Base-by-base conservation (phyloP, 2,888 invertebrate species). In the Cremastobaeus sp. region DNA sequence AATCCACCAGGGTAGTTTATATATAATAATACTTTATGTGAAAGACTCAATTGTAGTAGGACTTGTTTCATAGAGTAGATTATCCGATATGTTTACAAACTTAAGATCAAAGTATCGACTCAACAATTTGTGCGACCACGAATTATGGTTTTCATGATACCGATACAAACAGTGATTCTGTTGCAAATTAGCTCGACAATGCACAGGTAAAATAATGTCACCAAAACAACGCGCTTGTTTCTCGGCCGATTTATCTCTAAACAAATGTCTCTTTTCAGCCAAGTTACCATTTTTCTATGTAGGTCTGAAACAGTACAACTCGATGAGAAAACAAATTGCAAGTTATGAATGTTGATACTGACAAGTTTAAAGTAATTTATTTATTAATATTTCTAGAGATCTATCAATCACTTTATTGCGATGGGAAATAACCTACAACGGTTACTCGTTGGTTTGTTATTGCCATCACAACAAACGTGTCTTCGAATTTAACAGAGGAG, bases 1-100 rank as follows among this genome's bases (percentile, higher is more conserved):
- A 34, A 65, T 72, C 48, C 76, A 69, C 54, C 78, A 78, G 76
- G 77, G 78, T 78, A 77, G 76, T 68, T 34, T 15, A 32, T 65
- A 60, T 73, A 75, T 50, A n/a, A n/a, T n/a, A n/a, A n/a, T 72
- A 43, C 76, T 74, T 68, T 76, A 74, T 75, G 60, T 74, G 43
- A 55, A 48, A 60, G 21, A 50, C 69, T 57, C 37, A 41, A 66
- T 69, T 71, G 64, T 68, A 50, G 64, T 71, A 64, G 57, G 8
- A 28, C 6, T 47, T 39, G 47, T 69, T 54, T 55, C 54, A 1
- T 48, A 52, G 39, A 15, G 14, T 52, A 52, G 45, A 52, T 14
- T 18, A 50, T 50, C 32, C 50, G 59, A 41, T 54, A 6, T 11
- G 28, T 54, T 54, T 54, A 28, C n/a, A n/a, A n/a, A n/a, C n/a